These are phyloP conservation scores for Macrophya alboannulata DNA, from an alignment of 2,888 invertebrate species.

Conservation along the genomic window DNA sequence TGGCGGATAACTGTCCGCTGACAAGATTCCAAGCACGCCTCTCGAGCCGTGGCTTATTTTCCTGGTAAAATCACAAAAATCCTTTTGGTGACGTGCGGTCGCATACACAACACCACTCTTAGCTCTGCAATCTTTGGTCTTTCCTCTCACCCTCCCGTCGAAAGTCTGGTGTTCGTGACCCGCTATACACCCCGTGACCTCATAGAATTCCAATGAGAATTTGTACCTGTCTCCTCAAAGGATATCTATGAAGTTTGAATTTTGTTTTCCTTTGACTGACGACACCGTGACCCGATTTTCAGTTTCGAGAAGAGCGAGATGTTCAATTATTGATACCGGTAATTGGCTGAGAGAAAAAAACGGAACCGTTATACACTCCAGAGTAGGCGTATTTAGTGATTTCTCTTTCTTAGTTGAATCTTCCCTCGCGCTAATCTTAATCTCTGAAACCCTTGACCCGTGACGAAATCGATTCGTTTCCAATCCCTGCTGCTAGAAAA, in stretches of 20 bases:
- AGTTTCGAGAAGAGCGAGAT: background rate
- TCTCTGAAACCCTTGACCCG: conserved; percentile 40
- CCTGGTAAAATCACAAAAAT: conserved; percentile 59
- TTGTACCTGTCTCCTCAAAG: conserved; percentile 9
- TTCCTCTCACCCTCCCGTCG: conserved; percentile 20
- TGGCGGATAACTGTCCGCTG: conserved; percentile 43
- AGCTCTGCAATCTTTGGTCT: conserved; percentile 46
- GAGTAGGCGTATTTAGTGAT: conserved; percentile 5
- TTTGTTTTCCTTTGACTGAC: background rate
- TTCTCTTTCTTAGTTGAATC: conserved; percentile 13
- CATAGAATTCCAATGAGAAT: conserved; percentile 47
- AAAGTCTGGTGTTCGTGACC: conserved; percentile 42
- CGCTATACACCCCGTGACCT: conserved; percentile 38
- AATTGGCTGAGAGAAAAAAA: background rate
- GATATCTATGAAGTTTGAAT: conserved; percentile 20
- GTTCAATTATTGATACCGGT: conserved; percentile 14
- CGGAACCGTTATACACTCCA: background rate
- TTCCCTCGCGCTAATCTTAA: background rate
- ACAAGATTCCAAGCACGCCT: conserved; percentile 58
- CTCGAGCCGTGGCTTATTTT: conserved; percentile 57
- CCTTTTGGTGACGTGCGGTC: conserved; percentile 57
- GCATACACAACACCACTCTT: conserved; percentile 58
- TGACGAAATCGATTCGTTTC: conserved; percentile 12
- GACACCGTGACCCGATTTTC: background rate
- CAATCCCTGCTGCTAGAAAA: background rate